These are phyloP conservation scores for Chaetophractus vellerosus DNA, from an alignment of 2,797 vertebrate genomes.

Conservation along the genomic window DNA sequence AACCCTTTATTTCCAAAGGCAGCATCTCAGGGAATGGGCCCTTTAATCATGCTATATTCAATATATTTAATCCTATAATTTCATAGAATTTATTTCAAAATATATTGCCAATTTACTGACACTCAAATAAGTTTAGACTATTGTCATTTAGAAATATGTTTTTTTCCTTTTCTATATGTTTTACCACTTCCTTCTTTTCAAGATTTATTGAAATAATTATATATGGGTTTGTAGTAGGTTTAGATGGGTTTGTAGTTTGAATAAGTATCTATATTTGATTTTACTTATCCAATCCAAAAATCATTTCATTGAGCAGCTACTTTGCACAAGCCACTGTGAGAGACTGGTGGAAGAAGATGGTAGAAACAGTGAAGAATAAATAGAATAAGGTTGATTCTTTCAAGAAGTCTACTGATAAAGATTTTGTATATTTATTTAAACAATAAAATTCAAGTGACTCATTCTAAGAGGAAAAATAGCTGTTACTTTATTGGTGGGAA, in stretches of 20 bases:
- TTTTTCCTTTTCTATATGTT: neutral
- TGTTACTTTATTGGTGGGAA: neutral
- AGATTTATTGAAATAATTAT: conserved; percentile 38
- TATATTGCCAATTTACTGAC: neutral
- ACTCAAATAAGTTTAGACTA: neutral
- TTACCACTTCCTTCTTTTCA: neutral
- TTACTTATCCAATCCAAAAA: conserved; percentile 1
- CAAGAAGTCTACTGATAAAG: neutral
- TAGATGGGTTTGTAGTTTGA: conserved; percentile 2
- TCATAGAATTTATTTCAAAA: neutral
- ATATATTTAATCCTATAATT: neutral
- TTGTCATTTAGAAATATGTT: neutral
- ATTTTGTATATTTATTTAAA: neutral
- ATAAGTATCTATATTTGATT: neutral
- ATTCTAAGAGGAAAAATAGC: neutral
- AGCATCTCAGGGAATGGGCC: neutral
- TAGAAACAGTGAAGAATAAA: neutral
- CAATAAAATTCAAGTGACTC: neutral
- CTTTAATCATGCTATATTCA: neutral
- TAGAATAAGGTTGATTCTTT: neutral
- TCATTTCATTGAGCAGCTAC: neutral
- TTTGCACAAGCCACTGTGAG: neutral
- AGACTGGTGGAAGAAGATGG: neutral
- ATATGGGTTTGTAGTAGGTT: neutral
- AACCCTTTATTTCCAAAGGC: neutral